Evolutionary conservation across 2,888 invertebrate genomes (phyloP).

Genomic region (Euproctis similis): DNA sequence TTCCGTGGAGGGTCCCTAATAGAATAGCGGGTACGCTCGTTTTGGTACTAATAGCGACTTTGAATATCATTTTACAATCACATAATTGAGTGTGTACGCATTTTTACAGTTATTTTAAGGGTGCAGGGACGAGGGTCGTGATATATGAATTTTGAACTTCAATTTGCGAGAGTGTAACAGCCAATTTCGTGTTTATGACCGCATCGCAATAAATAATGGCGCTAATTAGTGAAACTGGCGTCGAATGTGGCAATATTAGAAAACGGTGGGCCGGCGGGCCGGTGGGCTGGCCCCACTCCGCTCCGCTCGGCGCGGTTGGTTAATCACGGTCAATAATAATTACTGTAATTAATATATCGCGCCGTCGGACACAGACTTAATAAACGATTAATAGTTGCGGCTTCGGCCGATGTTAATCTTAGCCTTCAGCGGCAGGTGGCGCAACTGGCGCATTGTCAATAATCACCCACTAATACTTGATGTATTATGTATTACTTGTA

Average conservation of each 20-base stretch:
- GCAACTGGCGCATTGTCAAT: conserved; percentile 46
- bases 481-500: too few species aligned
- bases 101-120: conserved; percentile 59
- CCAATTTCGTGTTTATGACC: conserved; percentile 4
- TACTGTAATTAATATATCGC: conserved; percentile 54
- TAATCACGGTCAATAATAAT: conserved; percentile 26
- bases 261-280: too few species aligned
- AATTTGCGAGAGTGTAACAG: conserved; percentile 13
- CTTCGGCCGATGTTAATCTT: conserved; percentile 62
- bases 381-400: conserved; percentile 51
- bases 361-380: conserved; percentile 50
- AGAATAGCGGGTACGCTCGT: conserved; percentile 61
- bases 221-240: conserved; percentile 1
- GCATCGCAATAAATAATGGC: background rate
- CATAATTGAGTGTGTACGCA: conserved; percentile 64
- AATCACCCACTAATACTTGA: conserved; percentile 38
- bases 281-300: too few species aligned
- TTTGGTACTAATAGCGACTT: conserved; percentile 55
- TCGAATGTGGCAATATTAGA: conserved; percentile 3
- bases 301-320: too few species aligned
- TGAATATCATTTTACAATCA: conserved; percentile 74
- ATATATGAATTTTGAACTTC: conserved; percentile 23
- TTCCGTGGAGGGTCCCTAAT: conserved; percentile 58
- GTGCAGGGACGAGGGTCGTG: conserved; percentile 25
- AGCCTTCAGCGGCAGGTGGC: conserved; percentile 63